A percentile compares a stretch with the other conserved stretches of the same genome.
Evolutionary conservation across 2,797 vertebrate genomes (phyloP).

Genomic region (Falco berigora): DNA sequence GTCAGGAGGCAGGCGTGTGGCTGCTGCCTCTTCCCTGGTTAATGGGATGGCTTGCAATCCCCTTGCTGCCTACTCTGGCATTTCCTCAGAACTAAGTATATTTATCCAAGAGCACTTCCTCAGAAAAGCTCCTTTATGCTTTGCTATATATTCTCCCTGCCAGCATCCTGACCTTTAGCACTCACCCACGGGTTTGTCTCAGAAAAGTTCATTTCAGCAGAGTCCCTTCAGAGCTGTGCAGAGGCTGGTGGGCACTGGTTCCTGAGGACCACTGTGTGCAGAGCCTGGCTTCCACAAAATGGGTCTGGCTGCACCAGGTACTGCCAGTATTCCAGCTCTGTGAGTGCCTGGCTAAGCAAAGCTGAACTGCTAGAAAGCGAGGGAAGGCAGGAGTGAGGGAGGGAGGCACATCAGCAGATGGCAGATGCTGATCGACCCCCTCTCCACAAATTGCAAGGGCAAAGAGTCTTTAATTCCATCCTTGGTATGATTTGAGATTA

Average conservation of each 20-base stretch:
- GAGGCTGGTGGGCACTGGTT: not conserved
- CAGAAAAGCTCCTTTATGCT: constrained; percentile 47
- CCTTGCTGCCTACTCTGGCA: not conserved
- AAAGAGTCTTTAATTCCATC: not conserved
- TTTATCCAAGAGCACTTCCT: constrained; percentile 28
- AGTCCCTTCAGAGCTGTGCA: fast-evolving
- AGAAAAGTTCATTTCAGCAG: not conserved
- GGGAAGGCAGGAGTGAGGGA: not conserved
- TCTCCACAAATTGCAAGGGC: not conserved
- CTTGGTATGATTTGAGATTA: not conserved
- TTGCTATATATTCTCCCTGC: not conserved
- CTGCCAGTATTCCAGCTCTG: not conserved
- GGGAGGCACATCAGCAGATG: not conserved
- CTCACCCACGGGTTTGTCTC: not conserved
- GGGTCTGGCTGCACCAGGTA: not conserved
- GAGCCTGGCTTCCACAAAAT: not conserved
- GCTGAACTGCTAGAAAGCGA: fast-evolving
- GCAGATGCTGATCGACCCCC: fast-evolving
- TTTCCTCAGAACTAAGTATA: not conserved
- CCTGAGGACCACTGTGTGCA: not conserved
- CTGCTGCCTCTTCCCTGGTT: not conserved
- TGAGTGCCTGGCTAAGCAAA: not conserved
- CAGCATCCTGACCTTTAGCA: constrained; percentile 16
- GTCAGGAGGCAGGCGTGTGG: fast-evolving
- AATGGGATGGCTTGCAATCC: not conserved